These are phyloP conservation scores for Luscinia luscinia DNA, from an alignment of 2,797 vertebrate genomes.

Conservation along the genomic window DNA sequence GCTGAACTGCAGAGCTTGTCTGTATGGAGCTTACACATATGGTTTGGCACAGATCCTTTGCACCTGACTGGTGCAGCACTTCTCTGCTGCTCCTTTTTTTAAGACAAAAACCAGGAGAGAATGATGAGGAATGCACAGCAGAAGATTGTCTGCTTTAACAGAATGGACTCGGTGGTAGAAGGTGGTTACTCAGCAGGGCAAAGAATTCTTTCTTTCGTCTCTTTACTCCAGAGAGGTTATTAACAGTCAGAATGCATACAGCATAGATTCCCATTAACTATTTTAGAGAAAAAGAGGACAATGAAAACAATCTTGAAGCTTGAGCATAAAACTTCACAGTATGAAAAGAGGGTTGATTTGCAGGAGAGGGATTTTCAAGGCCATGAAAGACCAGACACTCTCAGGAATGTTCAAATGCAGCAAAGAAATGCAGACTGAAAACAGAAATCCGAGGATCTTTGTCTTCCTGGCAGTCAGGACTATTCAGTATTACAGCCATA, in stretches of 20 bases:
- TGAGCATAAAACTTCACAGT: background rate
- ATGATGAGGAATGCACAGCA: background rate
- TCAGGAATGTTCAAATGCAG: background rate
- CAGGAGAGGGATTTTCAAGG: background rate
- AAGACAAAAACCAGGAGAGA: background rate
- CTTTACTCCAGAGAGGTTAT: background rate
- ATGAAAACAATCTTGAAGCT: background rate
- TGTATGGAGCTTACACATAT: accelerated
- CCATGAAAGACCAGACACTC: background rate
- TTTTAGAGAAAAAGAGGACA: background rate
- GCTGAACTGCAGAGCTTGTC: background rate
- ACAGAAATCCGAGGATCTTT: background rate
- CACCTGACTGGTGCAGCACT: background rate
- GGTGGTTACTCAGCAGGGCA: background rate
- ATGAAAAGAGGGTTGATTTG: background rate
- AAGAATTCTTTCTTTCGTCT: background rate
- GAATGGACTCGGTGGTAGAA: background rate
- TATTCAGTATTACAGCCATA: background rate
- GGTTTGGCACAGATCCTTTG: background rate
- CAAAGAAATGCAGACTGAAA: background rate
- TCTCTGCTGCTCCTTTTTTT: background rate
- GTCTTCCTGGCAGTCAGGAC: background rate
- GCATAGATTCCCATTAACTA: background rate
- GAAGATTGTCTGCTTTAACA: background rate
- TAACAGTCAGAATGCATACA: background rate